Evolutionary conservation across 1,140 invertebrate species (phyloP).

Genomic region (Tetranychus urticae): DNA sequence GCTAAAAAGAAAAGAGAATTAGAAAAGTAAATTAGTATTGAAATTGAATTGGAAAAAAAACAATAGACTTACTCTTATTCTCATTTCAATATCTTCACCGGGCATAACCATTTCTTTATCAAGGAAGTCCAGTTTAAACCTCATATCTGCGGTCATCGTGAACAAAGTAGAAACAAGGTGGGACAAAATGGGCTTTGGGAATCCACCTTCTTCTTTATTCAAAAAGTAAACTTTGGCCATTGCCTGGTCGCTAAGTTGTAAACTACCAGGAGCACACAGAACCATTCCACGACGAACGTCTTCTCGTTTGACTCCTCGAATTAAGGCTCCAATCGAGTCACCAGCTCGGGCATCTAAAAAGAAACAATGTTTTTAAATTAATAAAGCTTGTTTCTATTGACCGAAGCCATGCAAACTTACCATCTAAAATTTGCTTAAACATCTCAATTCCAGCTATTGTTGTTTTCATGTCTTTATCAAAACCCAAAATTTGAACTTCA

Average conservation of each 20-base stretch:
- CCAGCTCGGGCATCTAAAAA: conserved; percentile 70
- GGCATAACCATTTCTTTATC: conserved; percentile 73
- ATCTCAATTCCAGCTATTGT: conserved; percentile 81
- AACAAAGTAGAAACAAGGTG: not conserved
- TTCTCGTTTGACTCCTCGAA: conserved; percentile 70
- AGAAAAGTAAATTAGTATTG: conserved; percentile 54
- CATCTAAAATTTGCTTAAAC: conserved; percentile 84
- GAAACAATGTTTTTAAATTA: not conserved
- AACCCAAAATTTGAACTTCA: conserved; percentile 81
- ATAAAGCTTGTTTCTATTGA: not conserved
- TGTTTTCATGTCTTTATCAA: conserved; percentile 56
- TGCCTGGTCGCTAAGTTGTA: conserved; percentile 46
- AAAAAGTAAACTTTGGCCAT: conserved; percentile 34
- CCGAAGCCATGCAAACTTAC: not conserved
- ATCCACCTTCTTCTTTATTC: not conserved
- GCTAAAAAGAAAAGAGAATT: conserved; percentile 39
- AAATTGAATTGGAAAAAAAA: conserved; percentile 45
- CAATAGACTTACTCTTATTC: conserved; percentile 32
- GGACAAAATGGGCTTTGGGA: not conserved
- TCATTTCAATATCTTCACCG: conserved; percentile 61
- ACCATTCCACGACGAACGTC: conserved; percentile 80
- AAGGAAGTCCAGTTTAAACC: conserved; percentile 21
- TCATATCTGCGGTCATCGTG: not conserved
- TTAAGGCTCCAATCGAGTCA: conserved; percentile 74
- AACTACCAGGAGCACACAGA: conserved; percentile 57